Percentiles rank a stretch among this genome's conserved stretches.
These are phyloP conservation scores for Drosophila nasuta DNA, from an alignment of 1,140 invertebrate genomes.

Conservation along the genomic window DNA sequence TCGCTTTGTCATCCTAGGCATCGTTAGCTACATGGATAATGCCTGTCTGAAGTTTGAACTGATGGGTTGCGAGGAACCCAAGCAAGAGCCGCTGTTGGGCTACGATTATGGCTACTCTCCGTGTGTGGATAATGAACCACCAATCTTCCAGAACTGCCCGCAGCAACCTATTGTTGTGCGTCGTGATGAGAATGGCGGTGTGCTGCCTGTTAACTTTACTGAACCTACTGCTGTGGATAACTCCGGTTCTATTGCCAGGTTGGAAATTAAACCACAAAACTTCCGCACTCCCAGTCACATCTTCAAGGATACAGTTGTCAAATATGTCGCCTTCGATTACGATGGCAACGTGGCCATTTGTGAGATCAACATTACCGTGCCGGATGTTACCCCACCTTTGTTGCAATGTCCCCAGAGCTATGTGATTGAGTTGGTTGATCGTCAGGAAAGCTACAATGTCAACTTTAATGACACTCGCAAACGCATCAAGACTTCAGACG, in stretches of 20 bases:
- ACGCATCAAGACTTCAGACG: conserved; percentile 94
- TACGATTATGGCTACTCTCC: conserved; percentile 97
- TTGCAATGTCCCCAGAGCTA: conserved; percentile 98
- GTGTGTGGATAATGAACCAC: conserved; percentile 98
- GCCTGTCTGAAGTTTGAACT: conserved; percentile 98
- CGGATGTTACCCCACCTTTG: conserved; percentile 96
- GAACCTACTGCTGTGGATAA: conserved; percentile 97
- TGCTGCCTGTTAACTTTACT: conserved; percentile 95
- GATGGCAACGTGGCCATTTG: conserved; percentile 99
- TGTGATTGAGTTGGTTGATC: conserved; percentile 95
- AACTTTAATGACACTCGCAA: conserved; percentile 96
- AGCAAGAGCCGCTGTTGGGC: conserved; percentile 92
- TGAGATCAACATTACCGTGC: conserved; percentile 97
- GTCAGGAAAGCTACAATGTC: conserved; percentile 94
- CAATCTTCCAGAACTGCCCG: conserved; percentile 98
- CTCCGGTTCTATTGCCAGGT: conserved; percentile 95
- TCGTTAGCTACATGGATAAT: conserved; percentile 98
- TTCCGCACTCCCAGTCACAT: conserved; percentile 95
- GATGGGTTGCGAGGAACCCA: conserved; percentile 96
- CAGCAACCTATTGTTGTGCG: conserved; percentile 95
- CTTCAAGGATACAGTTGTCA: conserved; percentile 96
- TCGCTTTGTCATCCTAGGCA: conserved; percentile 95
- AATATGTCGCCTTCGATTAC: conserved; percentile 98
- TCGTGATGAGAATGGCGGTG: conserved; percentile 93
- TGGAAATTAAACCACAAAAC: conserved; percentile 95